These are phyloP conservation scores for Ophioderma brevispina DNA, from an alignment of 35 echinoderm and acorn worm species.

Conservation along the genomic window DNA sequence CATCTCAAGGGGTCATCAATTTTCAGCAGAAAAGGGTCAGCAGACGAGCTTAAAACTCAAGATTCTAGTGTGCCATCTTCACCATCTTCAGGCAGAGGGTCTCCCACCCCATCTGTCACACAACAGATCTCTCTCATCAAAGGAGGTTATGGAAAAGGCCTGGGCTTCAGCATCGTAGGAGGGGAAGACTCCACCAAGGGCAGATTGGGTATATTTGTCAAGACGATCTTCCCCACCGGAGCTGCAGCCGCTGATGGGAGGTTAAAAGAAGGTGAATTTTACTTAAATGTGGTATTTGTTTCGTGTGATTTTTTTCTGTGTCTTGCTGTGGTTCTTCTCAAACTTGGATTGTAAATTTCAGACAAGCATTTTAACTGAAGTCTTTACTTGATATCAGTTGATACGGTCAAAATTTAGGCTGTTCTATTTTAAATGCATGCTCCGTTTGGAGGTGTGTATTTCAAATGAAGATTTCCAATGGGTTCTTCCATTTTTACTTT, in stretches of 20 bases:
- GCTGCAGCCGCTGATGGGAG: conserved; percentile 86
- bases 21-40: background rate
- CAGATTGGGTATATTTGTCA: conserved; percentile 83
- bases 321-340: too few species aligned
- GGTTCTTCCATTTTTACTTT: too few species aligned
- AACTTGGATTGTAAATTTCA: too few species aligned
- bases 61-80: background rate
- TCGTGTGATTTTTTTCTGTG: background rate
- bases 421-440: too few species aligned
- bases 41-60: background rate
- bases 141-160: conserved; percentile 86
- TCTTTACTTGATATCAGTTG: too few species aligned
- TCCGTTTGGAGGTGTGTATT: too few species aligned
- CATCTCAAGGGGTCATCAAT: background rate
- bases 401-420: too few species aligned
- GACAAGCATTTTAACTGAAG: too few species aligned
- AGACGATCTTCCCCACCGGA: conserved; percentile 89
- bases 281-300: too few species aligned
- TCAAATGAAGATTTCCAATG: too few species aligned
- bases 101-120: conserved; percentile 39
- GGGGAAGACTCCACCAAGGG: conserved; percentile 77
- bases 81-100: conserved; percentile 16
- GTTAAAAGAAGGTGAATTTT: conserved; percentile 81
- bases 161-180: conserved; percentile 88
- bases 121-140: conserved; percentile 93